Evolutionary conservation across 2,797 vertebrate species (phyloP).

Genomic region (Masticophis lateralis): DNA sequence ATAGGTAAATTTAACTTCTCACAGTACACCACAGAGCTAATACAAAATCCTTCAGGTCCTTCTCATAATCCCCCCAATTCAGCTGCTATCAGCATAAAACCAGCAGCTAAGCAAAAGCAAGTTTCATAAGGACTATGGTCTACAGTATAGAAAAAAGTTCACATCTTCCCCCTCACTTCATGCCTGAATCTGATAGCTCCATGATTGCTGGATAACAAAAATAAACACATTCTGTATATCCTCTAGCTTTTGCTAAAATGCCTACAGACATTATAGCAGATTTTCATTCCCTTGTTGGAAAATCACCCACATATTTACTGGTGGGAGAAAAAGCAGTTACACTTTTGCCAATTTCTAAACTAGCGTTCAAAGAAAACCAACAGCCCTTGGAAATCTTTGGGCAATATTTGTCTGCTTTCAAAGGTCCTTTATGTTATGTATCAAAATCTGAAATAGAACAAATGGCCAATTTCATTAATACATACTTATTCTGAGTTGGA

Average conservation of each 20-base stretch:
- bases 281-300: background rate
- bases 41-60: background rate
- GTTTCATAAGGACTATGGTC: background rate
- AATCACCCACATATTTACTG: slow-evolving; percentile 16
- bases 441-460: slow-evolving; percentile 55
- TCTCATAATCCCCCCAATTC: background rate
- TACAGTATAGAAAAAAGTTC: background rate
- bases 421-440: slow-evolving; percentile 55
- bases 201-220: background rate
- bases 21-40: background rate
- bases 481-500: slow-evolving; percentile 38
- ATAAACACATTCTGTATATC: background rate
- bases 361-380: slow-evolving; percentile 61
- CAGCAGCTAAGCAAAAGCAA: background rate
- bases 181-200: background rate
- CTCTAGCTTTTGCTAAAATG: background rate
- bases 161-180: background rate
- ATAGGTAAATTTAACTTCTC: background rate
- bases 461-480: slow-evolving; percentile 59
- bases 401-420: slow-evolving; percentile 54
- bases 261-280: background rate
- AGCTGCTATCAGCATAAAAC: background rate
- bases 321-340: slow-evolving; percentile 37
- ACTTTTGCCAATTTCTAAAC: slow-evolving; percentile 57
- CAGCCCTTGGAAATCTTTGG: slow-evolving; percentile 61